phyloP scores from a whole-genome alignment of 2,888 invertebrate species.

The Stenotaenia linearis region DNA sequence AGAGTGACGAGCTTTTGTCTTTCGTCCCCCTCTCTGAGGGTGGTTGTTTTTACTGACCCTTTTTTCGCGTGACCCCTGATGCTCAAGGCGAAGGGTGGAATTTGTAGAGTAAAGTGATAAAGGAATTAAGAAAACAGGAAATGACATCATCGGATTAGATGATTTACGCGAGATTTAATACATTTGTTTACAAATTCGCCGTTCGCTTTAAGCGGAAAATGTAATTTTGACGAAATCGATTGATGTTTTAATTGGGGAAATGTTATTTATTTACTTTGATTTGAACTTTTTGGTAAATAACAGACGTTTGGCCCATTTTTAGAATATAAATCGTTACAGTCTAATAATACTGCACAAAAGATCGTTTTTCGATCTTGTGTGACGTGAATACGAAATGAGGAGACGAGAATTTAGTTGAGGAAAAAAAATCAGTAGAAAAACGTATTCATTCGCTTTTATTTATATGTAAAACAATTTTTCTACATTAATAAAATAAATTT shows the following conservation, averaged over 20 bases:
- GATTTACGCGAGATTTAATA: neutral
- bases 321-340: conserved; percentile 22
- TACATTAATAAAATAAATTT: neutral
- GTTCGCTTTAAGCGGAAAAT: no score
- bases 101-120: conserved; percentile 7
- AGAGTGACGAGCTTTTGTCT: neutral
- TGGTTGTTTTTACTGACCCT: neutral
- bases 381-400: conserved; percentile 17
- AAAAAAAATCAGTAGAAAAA: neutral
- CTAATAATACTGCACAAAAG: conserved; percentile 24
- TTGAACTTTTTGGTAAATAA: neutral
- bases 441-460: neutral
- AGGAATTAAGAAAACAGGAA: conserved; percentile 13
- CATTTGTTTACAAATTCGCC: no score
- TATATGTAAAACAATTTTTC: neutral
- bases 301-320: neutral
- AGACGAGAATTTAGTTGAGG: neutral
- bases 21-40: neutral
- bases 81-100: conserved; percentile 21
- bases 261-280: neutral
- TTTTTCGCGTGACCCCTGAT: neutral
- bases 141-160: conserved; percentile 7
- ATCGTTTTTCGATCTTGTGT: conserved; percentile 26
- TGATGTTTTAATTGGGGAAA: neutral
- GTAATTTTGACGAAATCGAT: no score